Evolutionary conservation across 2,888 invertebrate genomes (phyloP).

Genomic region (Molorchus minor): DNA sequence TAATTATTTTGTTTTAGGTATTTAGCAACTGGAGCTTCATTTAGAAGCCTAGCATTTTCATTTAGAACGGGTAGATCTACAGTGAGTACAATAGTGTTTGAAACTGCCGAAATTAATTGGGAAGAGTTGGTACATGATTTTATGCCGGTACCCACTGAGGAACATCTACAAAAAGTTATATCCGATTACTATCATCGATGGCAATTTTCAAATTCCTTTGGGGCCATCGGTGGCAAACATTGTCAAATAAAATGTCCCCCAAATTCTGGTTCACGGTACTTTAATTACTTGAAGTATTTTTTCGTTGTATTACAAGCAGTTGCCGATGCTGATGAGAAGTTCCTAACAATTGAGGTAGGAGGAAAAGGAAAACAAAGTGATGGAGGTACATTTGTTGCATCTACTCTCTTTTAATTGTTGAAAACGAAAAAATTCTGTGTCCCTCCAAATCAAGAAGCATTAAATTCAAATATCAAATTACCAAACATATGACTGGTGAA

Average conservation of each 20-base stretch:
- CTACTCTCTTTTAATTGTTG: slow-evolving; percentile 30
- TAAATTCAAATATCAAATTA: slow-evolving; percentile 25
- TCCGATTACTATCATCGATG: slow-evolving; percentile 25
- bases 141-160: slow-evolving; percentile 27
- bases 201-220: slow-evolving; percentile 38
- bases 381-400: slow-evolving; percentile 34
- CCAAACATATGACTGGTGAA: slow-evolving; percentile 30
- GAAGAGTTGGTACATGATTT: slow-evolving; percentile 27
- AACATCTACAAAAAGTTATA: slow-evolving; percentile 20
- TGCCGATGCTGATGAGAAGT: slow-evolving; percentile 34
- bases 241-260: slow-evolving; percentile 32
- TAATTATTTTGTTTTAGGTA: slow-evolving; percentile 27
- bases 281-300: slow-evolving; percentile 36
- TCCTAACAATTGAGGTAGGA: slow-evolving; percentile 37
- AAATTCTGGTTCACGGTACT: slow-evolving; percentile 27
- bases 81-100: slow-evolving; percentile 22
- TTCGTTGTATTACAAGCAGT: slow-evolving; percentile 37
- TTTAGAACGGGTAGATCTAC: slow-evolving; percentile 28
- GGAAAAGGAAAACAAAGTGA: slow-evolving; percentile 35
- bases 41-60: slow-evolving; percentile 18
- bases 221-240: slow-evolving; percentile 35
- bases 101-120: slow-evolving; percentile 26
- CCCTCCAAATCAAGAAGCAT: slow-evolving; percentile 25
- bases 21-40: slow-evolving; percentile 20
- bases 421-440: slow-evolving; percentile 29